Evolutionary conservation across 2,113 vertebrate species (phyloP).

Genomic region (Peucedramus taeniatus): DNA sequence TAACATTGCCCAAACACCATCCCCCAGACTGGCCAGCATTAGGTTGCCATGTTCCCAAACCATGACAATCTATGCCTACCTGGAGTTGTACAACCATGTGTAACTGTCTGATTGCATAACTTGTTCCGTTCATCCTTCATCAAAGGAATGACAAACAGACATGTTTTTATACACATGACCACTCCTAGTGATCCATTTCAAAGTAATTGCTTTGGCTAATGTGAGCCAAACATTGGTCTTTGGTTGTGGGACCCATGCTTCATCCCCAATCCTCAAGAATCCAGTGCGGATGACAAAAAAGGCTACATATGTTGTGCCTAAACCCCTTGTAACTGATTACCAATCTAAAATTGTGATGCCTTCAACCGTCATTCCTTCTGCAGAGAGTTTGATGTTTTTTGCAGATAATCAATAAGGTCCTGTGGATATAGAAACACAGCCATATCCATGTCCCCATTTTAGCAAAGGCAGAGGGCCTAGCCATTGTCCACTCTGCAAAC

Average conservation of each 20-base stretch:
- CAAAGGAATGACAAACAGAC: not conserved
- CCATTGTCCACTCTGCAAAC: not conserved
- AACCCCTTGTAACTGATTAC: not conserved
- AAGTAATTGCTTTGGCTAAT: not conserved
- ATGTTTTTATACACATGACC: not conserved
- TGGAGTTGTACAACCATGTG: rapidly evolving
- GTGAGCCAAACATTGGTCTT: too few species aligned
- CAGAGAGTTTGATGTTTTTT: not conserved
- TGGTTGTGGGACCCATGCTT: not conserved
- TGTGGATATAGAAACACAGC: not conserved
- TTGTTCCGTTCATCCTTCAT: not conserved
- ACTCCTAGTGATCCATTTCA: not conserved
- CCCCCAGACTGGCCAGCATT: not conserved
- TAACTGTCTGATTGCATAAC: not conserved
- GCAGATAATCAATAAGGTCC: not conserved
- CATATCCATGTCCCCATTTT: not conserved
- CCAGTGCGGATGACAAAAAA: not conserved
- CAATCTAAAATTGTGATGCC: too few species aligned
- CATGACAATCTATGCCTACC: not conserved
- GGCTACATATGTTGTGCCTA: not conserved
- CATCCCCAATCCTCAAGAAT: not conserved
- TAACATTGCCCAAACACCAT: not conserved
- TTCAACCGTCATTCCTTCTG: not conserved
- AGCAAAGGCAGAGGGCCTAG: not conserved
- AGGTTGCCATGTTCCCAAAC: too few species aligned